Evolutionary conservation across 53 echinoderm and acorn worm species (phyloP).

Genomic region (Crossaster papposus): DNA sequence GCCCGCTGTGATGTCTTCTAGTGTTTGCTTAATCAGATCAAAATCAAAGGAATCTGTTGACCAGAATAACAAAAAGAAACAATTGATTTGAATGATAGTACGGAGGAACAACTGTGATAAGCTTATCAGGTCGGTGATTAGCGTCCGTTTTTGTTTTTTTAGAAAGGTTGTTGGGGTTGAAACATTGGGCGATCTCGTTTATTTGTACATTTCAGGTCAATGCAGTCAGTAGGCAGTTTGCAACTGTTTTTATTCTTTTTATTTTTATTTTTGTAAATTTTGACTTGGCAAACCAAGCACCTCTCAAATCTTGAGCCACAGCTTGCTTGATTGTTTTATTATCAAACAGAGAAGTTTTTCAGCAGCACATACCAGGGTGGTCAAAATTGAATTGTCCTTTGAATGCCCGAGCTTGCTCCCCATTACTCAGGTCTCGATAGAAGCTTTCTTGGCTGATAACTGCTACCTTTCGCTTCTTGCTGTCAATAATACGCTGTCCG

Average conservation of each 20-base stretch:
- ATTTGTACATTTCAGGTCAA: too few species aligned
- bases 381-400: constrained; percentile 96
- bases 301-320: too few species aligned
- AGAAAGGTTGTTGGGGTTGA: too few species aligned
- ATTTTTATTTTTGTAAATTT: too few species aligned
- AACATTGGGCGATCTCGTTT: too few species aligned
- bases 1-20: constrained; percentile 73
- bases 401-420: constrained; percentile 62
- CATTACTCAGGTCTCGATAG: constrained; percentile 74
- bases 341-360: not conserved
- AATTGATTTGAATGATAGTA: not conserved
- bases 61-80: not conserved
- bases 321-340: too few species aligned
- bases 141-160: too few species aligned
- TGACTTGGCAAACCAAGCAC: too few species aligned
- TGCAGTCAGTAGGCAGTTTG: too few species aligned
- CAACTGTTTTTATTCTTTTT: too few species aligned
- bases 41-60: constrained; percentile 87
- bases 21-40: constrained; percentile 78
- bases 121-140: too few species aligned
- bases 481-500: constrained; percentile 81
- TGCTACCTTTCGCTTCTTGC: constrained; percentile 73
- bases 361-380: constrained; percentile 81
- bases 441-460: constrained; percentile 94
- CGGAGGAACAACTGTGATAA: too few species aligned